Percentiles rank a stretch among this genome's conserved stretches.
Conservation (phyloP, 2,888 invertebrate species). For the Dynastes grantii region DNA sequence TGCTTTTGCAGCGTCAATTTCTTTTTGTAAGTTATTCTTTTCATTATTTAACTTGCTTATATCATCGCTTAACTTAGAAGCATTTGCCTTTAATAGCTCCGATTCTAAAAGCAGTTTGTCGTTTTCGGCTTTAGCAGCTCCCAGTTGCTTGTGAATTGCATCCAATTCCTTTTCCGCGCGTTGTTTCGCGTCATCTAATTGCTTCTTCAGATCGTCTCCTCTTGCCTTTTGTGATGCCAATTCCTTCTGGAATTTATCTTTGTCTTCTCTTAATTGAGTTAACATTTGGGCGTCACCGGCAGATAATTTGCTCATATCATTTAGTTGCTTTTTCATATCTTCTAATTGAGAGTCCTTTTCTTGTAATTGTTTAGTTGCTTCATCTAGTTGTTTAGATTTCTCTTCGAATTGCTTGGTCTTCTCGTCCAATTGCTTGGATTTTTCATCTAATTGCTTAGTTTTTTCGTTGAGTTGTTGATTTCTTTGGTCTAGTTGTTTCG, state of each 20-base stretch:
- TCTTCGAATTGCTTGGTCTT: constrained; percentile 40
- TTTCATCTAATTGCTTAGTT: constrained; percentile 38
- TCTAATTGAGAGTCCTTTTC: constrained; percentile 31
- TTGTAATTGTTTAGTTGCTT: constrained; percentile 40
- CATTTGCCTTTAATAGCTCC: constrained; percentile 27
- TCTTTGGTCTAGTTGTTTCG: constrained; percentile 6
- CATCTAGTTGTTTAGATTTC: constrained; percentile 53
- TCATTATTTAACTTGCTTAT: constrained; percentile 15
- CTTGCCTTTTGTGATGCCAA: constrained; percentile 22
- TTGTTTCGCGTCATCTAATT: constrained; percentile 37
- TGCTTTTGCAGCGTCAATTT: constrained; percentile 37
- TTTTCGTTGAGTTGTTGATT: neutral
- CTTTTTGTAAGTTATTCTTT: constrained; percentile 29
- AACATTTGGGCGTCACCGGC: constrained; percentile 10
- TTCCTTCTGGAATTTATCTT: constrained; percentile 45
- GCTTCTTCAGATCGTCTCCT: constrained; percentile 28
- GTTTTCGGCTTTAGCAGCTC: constrained; percentile 43
- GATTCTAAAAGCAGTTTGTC: constrained; percentile 43
- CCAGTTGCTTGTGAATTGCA: constrained; percentile 13
- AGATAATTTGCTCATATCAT: constrained; percentile 10
- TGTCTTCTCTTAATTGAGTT: neutral
- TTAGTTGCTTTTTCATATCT: constrained; percentile 45
- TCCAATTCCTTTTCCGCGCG: constrained; percentile 35
- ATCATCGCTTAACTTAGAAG: neutral
- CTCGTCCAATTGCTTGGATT: constrained; percentile 29